Evolutionary conservation across 2,888 invertebrate species (phyloP), one percentile per base, ranked within the genome.

Genomic region (Terebella lapidaria): DNA sequence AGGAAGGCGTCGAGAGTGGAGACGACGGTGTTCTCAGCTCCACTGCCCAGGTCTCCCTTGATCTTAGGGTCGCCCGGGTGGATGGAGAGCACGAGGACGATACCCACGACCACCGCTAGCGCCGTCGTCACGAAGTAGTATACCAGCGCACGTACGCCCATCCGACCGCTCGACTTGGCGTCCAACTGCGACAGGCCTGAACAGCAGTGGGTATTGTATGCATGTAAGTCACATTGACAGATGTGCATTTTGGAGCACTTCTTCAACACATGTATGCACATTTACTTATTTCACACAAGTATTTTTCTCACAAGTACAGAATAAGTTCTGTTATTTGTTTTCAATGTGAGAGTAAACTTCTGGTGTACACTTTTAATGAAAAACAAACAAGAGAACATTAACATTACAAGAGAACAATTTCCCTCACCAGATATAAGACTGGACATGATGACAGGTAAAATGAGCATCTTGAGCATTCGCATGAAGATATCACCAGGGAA

Each of bases 401-500:
- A n/a, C n/a, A n/a, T n/a, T n/a, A n/a, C n/a, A n/a, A n/a, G n/a
- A n/a, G n/a, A n/a, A n/a, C n/a, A n/a, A n/a, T n/a, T n/a, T n/a
- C n/a, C n/a, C 63, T 59, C 65, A 66, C 82, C 87, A 85, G 83
- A 58, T 64, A 74, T 69, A 56, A 87, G 82, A 57, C 86, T 86
- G 30, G 86, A 86, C 51, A 87, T 83, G 68, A 88, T 87, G 56
- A 87, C 84, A 4, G 87, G 87, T 26, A 87, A 81, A 67, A 87
- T 87, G 70, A 88, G 84, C 86, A 87, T 86, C 78, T 88, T 88
- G 60, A 87, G 79, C 77, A 86, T 83, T 62, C 87, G 80, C 86
- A 88, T 87, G 58, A 88, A 82, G 5, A 87, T 81, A 69, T 88
- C 87, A 72, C 87, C 87, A 1, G 87, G 87, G 73, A 88, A 87